Percentiles rank a stretch among this genome's conserved stretches.
phyloP scores from a whole-genome alignment of 2,113 vertebrate species.

The Phaethornis superciliosus region DNA sequence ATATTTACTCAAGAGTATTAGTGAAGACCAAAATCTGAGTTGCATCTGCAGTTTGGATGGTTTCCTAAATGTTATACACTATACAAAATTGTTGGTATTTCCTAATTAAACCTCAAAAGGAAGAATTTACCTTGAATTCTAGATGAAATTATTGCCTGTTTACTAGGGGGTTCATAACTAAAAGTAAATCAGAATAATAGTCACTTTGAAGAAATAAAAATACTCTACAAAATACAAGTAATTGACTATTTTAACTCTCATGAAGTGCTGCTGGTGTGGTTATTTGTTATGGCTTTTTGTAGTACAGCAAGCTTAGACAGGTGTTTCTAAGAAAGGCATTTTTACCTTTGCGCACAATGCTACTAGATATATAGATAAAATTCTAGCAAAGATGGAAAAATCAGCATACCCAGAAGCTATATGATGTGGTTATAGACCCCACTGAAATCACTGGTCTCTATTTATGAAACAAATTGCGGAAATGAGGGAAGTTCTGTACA shows the following conservation, averaged over 20 bases:
- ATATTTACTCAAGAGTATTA: background rate
- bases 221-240: background rate
- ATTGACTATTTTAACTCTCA: rapidly evolving
- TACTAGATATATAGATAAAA: background rate
- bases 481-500: background rate
- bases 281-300: background rate
- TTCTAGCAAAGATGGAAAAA: background rate
- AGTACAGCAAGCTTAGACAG: background rate
- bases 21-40: background rate
- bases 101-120: background rate
- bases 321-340: background rate
- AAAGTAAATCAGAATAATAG: background rate
- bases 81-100: background rate
- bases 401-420: background rate
- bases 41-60: background rate
- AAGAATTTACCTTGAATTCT: background rate
- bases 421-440: background rate
- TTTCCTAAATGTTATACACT: background rate
- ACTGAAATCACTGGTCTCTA: background rate
- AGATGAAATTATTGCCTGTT: background rate
- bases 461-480: background rate
- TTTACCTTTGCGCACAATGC: background rate
- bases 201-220: background rate
- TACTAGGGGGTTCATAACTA: background rate
- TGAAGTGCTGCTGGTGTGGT: background rate